phyloP scores from a whole-genome alignment of 2,797 vertebrate genomes.

The Protonibea diacanthus region DNA sequence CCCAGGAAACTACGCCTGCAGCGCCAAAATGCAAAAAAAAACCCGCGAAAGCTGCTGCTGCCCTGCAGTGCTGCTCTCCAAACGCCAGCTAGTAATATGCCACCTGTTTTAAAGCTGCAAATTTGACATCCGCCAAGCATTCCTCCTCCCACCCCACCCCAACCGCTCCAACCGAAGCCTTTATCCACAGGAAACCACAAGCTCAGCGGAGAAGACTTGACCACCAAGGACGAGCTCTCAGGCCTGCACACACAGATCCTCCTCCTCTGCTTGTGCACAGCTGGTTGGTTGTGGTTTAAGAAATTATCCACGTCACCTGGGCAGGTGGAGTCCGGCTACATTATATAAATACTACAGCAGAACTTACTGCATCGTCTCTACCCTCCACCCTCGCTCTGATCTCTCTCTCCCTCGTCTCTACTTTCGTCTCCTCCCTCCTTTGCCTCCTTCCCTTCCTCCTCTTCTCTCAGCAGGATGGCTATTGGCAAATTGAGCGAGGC shows the following conservation, averaged over 20 bases:
- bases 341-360: slow-evolving; percentile 11
- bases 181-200: slow-evolving; percentile 46
- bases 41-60: slow-evolving; percentile 53
- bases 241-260: slow-evolving; percentile 38
- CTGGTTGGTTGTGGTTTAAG: slow-evolving; percentile 34
- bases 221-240: slow-evolving; percentile 37
- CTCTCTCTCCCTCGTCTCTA: slow-evolving; percentile 11
- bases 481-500: slow-evolving; percentile 80
- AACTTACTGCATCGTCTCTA: slow-evolving; percentile 6
- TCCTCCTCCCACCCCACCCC: not conserved
- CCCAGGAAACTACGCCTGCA: slow-evolving; percentile 51
- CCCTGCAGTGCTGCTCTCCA: slow-evolving; percentile 56
- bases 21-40: slow-evolving; percentile 32
- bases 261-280: slow-evolving; percentile 24
- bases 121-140: slow-evolving; percentile 37
- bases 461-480: slow-evolving; percentile 63
- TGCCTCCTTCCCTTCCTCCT: slow-evolving; percentile 34
- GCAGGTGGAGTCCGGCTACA: slow-evolving; percentile 40
- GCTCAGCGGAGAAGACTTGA: slow-evolving; percentile 34
- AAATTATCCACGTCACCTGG: slow-evolving; percentile 44
- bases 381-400: slow-evolving; percentile 2
- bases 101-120: slow-evolving; percentile 66
- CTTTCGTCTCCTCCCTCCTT: slow-evolving; percentile 25
- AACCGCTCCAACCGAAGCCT: slow-evolving; percentile 35
- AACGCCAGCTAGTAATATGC: slow-evolving; percentile 59